These are phyloP conservation scores for Sebastes dallii DNA, from an alignment of 2,797 vertebrate species.

Conservation along the genomic window DNA sequence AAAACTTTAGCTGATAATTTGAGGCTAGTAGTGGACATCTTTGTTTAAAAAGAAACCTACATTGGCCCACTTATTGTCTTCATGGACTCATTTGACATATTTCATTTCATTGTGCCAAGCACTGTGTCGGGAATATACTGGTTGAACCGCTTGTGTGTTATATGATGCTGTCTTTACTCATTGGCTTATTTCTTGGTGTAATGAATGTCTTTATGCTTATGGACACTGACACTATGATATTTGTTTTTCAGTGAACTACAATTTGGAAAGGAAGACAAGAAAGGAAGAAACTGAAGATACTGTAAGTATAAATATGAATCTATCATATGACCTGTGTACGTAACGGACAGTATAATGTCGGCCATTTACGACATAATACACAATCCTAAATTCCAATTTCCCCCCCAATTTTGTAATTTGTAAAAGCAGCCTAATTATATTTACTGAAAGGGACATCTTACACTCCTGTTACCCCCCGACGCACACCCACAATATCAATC, in stretches of 20 bases:
- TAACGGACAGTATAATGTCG: background rate
- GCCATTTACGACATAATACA: conserved; percentile 9
- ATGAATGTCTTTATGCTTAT: background rate
- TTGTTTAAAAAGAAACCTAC: conserved; percentile 8
- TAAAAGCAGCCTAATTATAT: conserved; percentile 46
- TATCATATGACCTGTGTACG: background rate
- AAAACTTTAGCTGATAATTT: conserved; percentile 52
- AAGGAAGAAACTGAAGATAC: conserved; percentile 38
- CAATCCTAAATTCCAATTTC: conserved; percentile 31
- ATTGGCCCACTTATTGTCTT: conserved; percentile 35
- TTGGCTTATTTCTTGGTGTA: background rate
- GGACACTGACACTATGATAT: conserved; percentile 17
- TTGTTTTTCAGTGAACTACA: conserved; percentile 60
- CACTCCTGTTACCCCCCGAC: conserved; percentile 29
- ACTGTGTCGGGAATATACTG: background rate
- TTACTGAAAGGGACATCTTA: conserved; percentile 40
- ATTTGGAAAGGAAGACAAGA: conserved; percentile 35
- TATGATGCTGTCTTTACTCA: background rate
- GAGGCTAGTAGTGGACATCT: conserved; percentile 30
- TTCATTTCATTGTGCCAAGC: background rate
- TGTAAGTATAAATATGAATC: conserved; percentile 53
- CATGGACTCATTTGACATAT: conserved; percentile 25
- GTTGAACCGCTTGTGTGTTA: background rate
- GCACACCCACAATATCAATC: conserved; percentile 63
- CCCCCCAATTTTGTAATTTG: conserved; percentile 20